These are phyloP conservation scores for Notodonta dromedarius DNA, from an alignment of 2,888 invertebrate species.

Conservation along the genomic window DNA sequence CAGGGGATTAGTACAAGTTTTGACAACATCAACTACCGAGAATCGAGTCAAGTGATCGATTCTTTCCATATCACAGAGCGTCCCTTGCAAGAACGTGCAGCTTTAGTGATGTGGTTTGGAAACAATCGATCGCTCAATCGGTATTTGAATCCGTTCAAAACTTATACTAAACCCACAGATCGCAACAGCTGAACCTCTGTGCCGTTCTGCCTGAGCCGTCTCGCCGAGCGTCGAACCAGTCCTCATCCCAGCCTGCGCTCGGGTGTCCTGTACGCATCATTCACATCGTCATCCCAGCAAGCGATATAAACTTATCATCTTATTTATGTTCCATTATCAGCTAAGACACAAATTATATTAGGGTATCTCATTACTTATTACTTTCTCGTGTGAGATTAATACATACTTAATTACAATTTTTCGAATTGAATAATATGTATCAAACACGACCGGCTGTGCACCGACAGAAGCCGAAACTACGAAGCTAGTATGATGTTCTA, in stretches of 20 bases:
- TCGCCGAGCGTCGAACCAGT: constrained; percentile 24
- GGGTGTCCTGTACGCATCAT: constrained; percentile 48
- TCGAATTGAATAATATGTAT: constrained; percentile 82
- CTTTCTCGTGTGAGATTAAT: constrained; percentile 79
- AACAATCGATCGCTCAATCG: no score
- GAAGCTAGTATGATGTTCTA: constrained; percentile 70
- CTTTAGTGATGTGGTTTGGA: no score
- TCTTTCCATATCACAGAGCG: no score
- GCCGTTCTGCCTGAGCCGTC: constrained; percentile 31
- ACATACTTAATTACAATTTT: constrained; percentile 78
- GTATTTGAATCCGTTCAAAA: no score
- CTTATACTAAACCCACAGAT: constrained; percentile 26
- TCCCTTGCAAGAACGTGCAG: no score
- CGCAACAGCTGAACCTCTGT: constrained; percentile 45
- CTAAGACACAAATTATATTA: constrained; percentile 84
- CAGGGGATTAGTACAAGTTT: background rate
- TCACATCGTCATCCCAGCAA: constrained; percentile 54
- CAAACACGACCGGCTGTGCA: constrained; percentile 80
- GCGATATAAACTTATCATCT: constrained; percentile 80
- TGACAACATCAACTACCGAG: no score
- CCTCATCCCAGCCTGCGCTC: constrained; percentile 36
- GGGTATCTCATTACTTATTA: constrained; percentile 76
- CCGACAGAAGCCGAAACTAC: constrained; percentile 76
- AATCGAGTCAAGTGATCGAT: no score
- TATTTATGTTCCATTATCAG: constrained; percentile 78